Percentiles rank a stretch among this genome's conserved stretches.
phyloP scores from a whole-genome alignment of 2,888 invertebrate genomes.

The Drosophila differens region DNA sequence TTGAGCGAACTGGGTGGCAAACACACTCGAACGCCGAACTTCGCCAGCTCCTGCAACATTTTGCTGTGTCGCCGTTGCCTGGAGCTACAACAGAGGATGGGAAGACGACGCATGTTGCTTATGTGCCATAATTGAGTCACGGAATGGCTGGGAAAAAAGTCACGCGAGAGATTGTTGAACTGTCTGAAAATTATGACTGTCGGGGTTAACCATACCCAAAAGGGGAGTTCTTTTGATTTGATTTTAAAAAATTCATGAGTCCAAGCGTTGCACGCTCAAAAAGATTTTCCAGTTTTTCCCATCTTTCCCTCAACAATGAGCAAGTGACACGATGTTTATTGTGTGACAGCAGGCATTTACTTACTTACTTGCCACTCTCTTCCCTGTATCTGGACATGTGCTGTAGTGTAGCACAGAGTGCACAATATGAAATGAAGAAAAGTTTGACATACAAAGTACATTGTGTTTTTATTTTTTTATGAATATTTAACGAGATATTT shows the following conservation, averaged over 20 bases:
- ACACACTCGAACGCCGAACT: conserved; percentile 1
- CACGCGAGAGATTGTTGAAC: conserved; percentile 72
- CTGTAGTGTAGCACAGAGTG: neutral
- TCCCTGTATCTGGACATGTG: conserved; percentile 12
- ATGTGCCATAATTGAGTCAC: conserved; percentile 63
- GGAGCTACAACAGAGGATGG: conserved; percentile 2
- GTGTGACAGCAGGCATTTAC: conserved; percentile 28
- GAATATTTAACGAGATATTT: conserved; percentile 4
- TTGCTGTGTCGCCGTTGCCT: conserved; percentile 18
- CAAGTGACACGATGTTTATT: conserved; percentile 36
- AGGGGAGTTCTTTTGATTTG: conserved; percentile 58
- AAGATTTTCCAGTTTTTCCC: conserved; percentile 23
- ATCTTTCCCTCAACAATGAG: conserved; percentile 5
- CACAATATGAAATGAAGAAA: conserved; percentile 26
- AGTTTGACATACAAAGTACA: neutral
- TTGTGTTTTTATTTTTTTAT: neutral
- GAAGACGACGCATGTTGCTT: conserved; percentile 51
- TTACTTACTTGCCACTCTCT: conserved; percentile 2
- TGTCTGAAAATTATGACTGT: conserved; percentile 70
- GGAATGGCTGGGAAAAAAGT: conserved; percentile 67
- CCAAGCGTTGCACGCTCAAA: conserved; percentile 55
- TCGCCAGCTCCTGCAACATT: conserved; percentile 9
- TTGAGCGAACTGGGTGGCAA: neutral
- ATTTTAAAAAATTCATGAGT: conserved; percentile 73
- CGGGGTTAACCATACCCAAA: conserved; percentile 28